Base-by-base conservation (phyloP, 2,888 invertebrate genomes). In the Terebella lapidaria region DNA sequence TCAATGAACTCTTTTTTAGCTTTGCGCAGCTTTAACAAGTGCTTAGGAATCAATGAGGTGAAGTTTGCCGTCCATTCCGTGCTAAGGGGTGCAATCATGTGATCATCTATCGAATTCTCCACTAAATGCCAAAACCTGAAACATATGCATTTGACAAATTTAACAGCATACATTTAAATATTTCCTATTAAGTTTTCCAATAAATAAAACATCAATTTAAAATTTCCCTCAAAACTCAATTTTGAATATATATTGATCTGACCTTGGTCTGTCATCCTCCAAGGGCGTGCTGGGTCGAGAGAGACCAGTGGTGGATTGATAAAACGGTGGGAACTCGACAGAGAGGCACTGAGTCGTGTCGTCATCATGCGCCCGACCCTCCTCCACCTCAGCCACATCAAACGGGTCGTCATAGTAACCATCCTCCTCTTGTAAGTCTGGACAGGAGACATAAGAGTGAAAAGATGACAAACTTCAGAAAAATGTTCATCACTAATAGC, bases 301-400 rank as follows among this genome's bases (percentile, higher is more conserved):
- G 30, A 80, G 66, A 3, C 80, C 80, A 56, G 71, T 69, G 2
- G 79, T 80, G 15, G 78, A 78, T 66, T 62, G 70, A 58, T 73
- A 76, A 66, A 69, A 78, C 18, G 78, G 75, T n/a, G 76, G 75
- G 62, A 78, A 80, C 47, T 66, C 63, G 15, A 79, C 74, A 25
- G 68, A 66, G 4, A 80, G 69, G 18, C 71, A 74, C 5, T 52
- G 60, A 54, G 28, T 24, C 26, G 64, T 64, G 5, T 58, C 60
- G 1, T 42, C 47, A 45, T 69, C 67, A 49, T 65, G 62, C 20
- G 26, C 58, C 20, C 64, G 53, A 68, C 65, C 4, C 78, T 68
- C 62, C 51, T 35, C 10, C 24, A 57, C 62, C 4, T 55, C 58
- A 1, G 45, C 49, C 29, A 62, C 63, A 30, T 60, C 56, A n/a